phyloP scores from a whole-genome alignment of 2,888 invertebrate species.

The Tineola bisselliella region DNA sequence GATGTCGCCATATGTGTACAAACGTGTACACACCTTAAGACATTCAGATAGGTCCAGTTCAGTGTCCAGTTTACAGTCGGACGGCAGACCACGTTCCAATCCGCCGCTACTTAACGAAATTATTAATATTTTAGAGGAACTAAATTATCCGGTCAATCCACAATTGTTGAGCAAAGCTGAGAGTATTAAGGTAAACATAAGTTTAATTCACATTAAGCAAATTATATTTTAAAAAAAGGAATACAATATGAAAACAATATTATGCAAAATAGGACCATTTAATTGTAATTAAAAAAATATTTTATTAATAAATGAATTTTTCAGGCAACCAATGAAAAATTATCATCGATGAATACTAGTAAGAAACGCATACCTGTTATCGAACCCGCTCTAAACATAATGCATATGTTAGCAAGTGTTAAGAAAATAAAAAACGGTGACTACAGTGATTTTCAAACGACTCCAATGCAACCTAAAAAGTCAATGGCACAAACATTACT shows the following conservation, averaged over 20 bases:
- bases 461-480: conserved; percentile 40
- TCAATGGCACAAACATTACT: conserved; percentile 56
- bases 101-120: conserved; percentile 77
- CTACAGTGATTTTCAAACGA: conserved; percentile 62
- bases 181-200: conserved; percentile 43
- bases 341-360: conserved; percentile 46
- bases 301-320: conserved; percentile 7
- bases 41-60: conserved; percentile 40
- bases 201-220: too few relatives aligned
- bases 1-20: conserved; percentile 32
- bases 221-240: too few relatives aligned
- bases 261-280: too few relatives aligned
- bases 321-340: conserved; percentile 53
- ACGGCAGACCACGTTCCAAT: conserved; percentile 67
- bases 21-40: conserved; percentile 31
- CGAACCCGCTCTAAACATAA: conserved; percentile 69
- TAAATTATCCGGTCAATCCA: conserved; percentile 62
- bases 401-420: conserved; percentile 67
- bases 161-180: conserved; percentile 57
- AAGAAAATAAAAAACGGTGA: conserved; percentile 66
- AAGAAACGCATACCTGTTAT: conserved; percentile 59
- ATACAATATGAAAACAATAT: too few relatives aligned
- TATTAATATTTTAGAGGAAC: conserved; percentile 73
- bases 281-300: too few relatives aligned
- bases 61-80: conserved; percentile 42